These are phyloP conservation scores for Scelioninae gen. 1 DNA, from an alignment of 2,888 invertebrate species.

Conservation along the genomic window DNA sequence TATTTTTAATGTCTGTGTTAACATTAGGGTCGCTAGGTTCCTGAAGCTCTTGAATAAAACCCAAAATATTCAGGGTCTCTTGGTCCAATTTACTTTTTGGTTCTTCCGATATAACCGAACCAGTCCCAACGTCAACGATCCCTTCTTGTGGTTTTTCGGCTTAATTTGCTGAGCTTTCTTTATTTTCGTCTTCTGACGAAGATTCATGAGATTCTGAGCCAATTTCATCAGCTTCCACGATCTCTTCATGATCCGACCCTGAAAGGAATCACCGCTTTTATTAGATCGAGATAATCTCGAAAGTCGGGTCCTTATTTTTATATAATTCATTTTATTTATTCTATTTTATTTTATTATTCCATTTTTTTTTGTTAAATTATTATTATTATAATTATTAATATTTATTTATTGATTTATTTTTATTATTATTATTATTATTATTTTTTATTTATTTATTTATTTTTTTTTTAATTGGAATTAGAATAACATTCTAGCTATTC, in stretches of 20 bases:
- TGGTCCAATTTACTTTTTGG: constrained; percentile 1
- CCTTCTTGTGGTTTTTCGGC: background rate
- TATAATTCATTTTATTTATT: background rate
- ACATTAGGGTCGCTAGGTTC: no score
- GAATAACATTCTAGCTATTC: no score
- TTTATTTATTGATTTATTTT: no score
- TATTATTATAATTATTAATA: no score
- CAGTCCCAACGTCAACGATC: background rate
- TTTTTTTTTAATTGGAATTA: no score
- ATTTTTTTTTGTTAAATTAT: no score
- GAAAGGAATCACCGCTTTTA: constrained; percentile 2
- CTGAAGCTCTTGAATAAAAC: no score
- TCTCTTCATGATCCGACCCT: background rate
- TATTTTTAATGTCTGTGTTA: no score
- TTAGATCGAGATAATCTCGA: constrained; percentile 5
- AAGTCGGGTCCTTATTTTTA: background rate
- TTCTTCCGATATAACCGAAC: background rate
- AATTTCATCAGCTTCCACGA: background rate
- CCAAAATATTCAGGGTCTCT: constrained; percentile 8
- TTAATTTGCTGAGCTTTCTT: background rate
- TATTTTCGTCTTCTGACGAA: background rate
- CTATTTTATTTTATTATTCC: no score
- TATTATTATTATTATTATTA: no score
- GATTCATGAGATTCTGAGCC: background rate
- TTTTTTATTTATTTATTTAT: no score